Percentiles rank a stretch among this genome's conserved stretches.
These are phyloP conservation scores for Clarias fuscus DNA, from an alignment of 2,797 vertebrate genomes.

Conservation along the genomic window DNA sequence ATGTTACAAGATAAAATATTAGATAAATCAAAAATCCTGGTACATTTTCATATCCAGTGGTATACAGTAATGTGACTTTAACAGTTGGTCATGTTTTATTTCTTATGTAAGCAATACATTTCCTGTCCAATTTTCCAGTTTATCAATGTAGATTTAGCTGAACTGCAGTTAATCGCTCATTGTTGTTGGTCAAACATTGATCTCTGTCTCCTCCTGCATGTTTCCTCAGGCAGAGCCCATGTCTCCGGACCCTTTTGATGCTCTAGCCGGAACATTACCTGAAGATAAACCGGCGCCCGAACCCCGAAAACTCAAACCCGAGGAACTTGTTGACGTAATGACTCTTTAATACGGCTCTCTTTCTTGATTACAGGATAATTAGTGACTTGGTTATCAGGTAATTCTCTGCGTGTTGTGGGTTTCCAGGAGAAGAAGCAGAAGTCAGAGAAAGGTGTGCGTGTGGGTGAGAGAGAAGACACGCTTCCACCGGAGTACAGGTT, in stretches of 20 bases:
- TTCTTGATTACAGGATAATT: neutral
- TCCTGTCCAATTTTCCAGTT: neutral
- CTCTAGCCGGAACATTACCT: slow-evolving; percentile 63
- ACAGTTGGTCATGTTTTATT: neutral
- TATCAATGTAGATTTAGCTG: neutral
- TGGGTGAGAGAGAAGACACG: slow-evolving; percentile 51
- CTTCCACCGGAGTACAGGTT: slow-evolving; percentile 51
- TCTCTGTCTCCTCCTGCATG: neutral
- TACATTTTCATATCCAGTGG: too few species aligned
- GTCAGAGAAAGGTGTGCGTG: slow-evolving; percentile 43
- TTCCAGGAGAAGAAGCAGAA: slow-evolving; percentile 22
- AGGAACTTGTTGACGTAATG: slow-evolving; percentile 70
- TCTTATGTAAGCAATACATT: neutral
- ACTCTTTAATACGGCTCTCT: too few species aligned
- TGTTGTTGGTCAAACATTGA: neutral
- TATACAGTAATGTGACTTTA: too few species aligned
- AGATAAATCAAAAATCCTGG: too few species aligned
- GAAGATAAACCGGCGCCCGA: slow-evolving; percentile 61
- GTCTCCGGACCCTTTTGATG: slow-evolving; percentile 67
- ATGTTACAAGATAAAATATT: too few species aligned
- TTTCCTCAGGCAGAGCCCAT: slow-evolving; percentile 53
- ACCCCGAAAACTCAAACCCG: slow-evolving; percentile 65
- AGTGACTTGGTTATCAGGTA: neutral
- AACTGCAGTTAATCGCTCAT: neutral
- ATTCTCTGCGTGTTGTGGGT: neutral